A percentile compares a stretch with the other conserved stretches of the same genome.
Conservation (phyloP, 2,797 vertebrate genomes). For the Chaenodraco wilsoni region DNA sequence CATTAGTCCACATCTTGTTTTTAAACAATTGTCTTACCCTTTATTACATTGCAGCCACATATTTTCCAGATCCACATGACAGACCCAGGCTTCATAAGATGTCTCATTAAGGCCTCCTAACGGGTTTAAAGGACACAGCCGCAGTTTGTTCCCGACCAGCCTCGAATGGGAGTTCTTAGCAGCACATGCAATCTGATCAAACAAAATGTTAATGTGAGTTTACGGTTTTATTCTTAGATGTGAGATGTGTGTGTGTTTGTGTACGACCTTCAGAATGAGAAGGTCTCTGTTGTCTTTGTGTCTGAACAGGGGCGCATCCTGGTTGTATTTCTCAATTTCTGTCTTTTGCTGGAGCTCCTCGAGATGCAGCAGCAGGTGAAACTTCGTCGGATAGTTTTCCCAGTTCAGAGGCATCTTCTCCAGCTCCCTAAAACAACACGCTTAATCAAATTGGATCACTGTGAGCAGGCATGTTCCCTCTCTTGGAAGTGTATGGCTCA, state of each 20-base stretch:
- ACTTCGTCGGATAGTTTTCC: slow-evolving; percentile 82
- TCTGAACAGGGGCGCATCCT: slow-evolving; percentile 70
- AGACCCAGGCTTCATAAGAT: slow-evolving; percentile 86
- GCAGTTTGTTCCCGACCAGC: slow-evolving; percentile 82
- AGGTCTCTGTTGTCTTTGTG: slow-evolving; percentile 60
- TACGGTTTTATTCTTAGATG: neutral
- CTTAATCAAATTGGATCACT: neutral
- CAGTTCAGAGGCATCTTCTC: slow-evolving; percentile 57
- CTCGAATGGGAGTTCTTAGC: slow-evolving; percentile 81
- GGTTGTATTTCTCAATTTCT: slow-evolving; percentile 84
- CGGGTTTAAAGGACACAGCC: slow-evolving; percentile 48
- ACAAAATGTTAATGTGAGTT: neutral
- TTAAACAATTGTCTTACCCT: slow-evolving; percentile 70
- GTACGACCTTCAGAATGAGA: slow-evolving; percentile 79
- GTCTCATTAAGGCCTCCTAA: rapidly evolving
- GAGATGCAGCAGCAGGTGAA: slow-evolving; percentile 85
- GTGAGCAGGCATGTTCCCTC: neutral
- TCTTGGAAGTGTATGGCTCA: neutral
- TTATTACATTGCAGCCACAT: slow-evolving; percentile 84
- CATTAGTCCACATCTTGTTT: slow-evolving; percentile 2
- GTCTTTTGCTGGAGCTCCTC: slow-evolving; percentile 88
- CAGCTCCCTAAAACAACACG: slow-evolving; percentile 32
- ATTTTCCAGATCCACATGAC: slow-evolving; percentile 79
- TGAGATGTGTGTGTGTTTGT: neutral
- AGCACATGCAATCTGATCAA: slow-evolving; percentile 83